A percentile compares a stretch with the other conserved stretches of the same genome.
Conservation (phyloP, 1,140 invertebrate genomes). For the Apocrypta bakeri region DNA sequence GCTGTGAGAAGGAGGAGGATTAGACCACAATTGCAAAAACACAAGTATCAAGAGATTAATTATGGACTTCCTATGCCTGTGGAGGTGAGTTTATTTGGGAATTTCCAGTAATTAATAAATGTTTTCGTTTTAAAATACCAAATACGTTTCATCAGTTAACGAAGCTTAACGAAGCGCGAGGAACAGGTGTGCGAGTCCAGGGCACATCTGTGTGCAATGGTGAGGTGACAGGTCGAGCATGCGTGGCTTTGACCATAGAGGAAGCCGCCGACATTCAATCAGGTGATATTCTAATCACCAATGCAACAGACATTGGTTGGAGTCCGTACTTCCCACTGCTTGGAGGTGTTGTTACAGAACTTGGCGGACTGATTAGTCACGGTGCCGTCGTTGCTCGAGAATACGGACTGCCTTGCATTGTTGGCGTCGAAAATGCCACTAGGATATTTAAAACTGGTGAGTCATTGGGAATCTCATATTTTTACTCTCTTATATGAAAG, state of each 20-base stretch:
- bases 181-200: slow-evolving; percentile 16
- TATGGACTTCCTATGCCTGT: slow-evolving; percentile 31
- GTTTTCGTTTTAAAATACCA: not conserved
- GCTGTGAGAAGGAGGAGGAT: slow-evolving; percentile 5
- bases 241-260: slow-evolving; percentile 79
- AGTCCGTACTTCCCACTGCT: slow-evolving; percentile 90
- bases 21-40: slow-evolving; percentile 68
- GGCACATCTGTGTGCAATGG: slow-evolving; percentile 85
- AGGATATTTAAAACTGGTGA: slow-evolving; percentile 78
- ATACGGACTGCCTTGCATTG: slow-evolving; percentile 89
- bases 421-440: slow-evolving; percentile 83
- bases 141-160: not conserved
- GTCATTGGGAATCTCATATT: too few relatives aligned
- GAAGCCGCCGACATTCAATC: slow-evolving; percentile 70
- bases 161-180: not conserved
- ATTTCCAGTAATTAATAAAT: not conserved
- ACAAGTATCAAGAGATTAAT: slow-evolving; percentile 34
- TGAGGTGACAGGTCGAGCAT: slow-evolving; percentile 79
- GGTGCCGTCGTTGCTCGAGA: slow-evolving; percentile 92
- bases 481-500: too few relatives aligned
- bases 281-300: slow-evolving; percentile 87
- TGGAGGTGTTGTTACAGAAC: slow-evolving; percentile 87
- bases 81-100: not conserved
- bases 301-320: slow-evolving; percentile 90
- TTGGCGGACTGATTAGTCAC: slow-evolving; percentile 90